These are phyloP conservation scores for Noctuana brunneofusca DNA, from an alignment of 2,888 invertebrate genomes.

Conservation along the genomic window DNA sequence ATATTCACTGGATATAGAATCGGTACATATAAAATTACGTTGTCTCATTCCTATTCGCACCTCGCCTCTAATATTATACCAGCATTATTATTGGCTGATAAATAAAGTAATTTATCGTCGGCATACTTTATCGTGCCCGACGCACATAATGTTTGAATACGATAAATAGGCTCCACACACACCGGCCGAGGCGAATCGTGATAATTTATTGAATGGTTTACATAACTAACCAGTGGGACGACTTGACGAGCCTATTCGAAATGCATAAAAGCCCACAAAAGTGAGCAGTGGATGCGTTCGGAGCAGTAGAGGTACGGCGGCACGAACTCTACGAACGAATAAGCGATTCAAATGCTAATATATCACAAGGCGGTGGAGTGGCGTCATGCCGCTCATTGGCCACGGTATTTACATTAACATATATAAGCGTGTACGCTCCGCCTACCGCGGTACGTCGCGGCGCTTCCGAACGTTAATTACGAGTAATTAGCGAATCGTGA, in stretches of 20 bases:
- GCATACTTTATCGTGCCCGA: slow-evolving; percentile 51
- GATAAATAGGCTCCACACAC: slow-evolving; percentile 50
- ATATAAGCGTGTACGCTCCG: slow-evolving; percentile 69
- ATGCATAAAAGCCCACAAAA: slow-evolving; percentile 69
- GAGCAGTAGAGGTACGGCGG: slow-evolving; percentile 47
- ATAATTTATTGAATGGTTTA: slow-evolving; percentile 65
- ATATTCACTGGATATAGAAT: slow-evolving; percentile 39
- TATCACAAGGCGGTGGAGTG: slow-evolving; percentile 78
- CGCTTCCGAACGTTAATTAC: slow-evolving; percentile 75
- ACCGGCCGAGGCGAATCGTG: slow-evolving; percentile 49
- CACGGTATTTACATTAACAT: slow-evolving; percentile 77
- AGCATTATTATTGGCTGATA: slow-evolving; percentile 56
- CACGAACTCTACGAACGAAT: slow-evolving; percentile 61
- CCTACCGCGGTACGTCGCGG: slow-evolving; percentile 69
- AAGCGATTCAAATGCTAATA: slow-evolving; percentile 81
- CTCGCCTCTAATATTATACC: slow-evolving; percentile 50
- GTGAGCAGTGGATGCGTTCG: slow-evolving; percentile 46
- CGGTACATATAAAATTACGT: slow-evolving; percentile 49
- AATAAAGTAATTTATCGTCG: slow-evolving; percentile 62
- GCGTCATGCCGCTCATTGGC: slow-evolving; percentile 76
- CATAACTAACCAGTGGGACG: slow-evolving; percentile 64
- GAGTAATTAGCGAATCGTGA: slow-evolving; percentile 74
- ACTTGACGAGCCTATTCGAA: slow-evolving; percentile 54
- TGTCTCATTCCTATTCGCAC: slow-evolving; percentile 57
- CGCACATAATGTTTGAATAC: slow-evolving; percentile 48